These are phyloP conservation scores for Piprites chloris DNA, from an alignment of 2,113 vertebrate genomes.

Conservation along the genomic window DNA sequence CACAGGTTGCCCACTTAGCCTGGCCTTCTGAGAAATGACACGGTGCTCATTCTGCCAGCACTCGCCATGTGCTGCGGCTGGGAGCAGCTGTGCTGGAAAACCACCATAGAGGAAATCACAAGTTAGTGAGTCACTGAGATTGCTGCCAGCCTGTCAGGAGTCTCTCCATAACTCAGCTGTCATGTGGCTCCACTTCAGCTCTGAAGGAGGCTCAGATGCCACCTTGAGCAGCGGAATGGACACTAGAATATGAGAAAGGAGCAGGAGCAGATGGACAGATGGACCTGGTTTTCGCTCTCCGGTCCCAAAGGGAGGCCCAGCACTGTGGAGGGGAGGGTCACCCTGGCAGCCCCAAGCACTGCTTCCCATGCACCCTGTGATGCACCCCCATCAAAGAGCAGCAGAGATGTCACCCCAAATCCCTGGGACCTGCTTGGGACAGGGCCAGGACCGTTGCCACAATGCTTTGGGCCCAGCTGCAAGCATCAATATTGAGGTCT, in stretches of 20 bases:
- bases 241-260: background rate
- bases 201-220: constrained; percentile 16
- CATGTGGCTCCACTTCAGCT: constrained; percentile 41
- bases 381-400: background rate
- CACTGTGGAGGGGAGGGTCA: background rate
- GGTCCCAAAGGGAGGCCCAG: rapidly evolving
- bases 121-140: constrained; percentile 71
- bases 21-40: background rate
- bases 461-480: background rate
- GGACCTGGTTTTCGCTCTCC: background rate
- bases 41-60: background rate
- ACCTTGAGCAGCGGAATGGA: background rate
- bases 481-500: background rate
- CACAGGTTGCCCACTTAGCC: constrained; percentile 47
- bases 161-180: constrained; percentile 44
- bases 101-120: constrained; percentile 69
- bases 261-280: background rate
- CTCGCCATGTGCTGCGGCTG: background rate
- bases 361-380: background rate
- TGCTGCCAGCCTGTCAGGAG: constrained; percentile 48
- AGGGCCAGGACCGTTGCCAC: background rate
- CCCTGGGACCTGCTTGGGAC: background rate
- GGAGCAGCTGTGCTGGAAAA: constrained; percentile 46
- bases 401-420: background rate
- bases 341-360: background rate